Base-by-base conservation (phyloP, 2,113 vertebrate species). In the Elachura formosa region DNA sequence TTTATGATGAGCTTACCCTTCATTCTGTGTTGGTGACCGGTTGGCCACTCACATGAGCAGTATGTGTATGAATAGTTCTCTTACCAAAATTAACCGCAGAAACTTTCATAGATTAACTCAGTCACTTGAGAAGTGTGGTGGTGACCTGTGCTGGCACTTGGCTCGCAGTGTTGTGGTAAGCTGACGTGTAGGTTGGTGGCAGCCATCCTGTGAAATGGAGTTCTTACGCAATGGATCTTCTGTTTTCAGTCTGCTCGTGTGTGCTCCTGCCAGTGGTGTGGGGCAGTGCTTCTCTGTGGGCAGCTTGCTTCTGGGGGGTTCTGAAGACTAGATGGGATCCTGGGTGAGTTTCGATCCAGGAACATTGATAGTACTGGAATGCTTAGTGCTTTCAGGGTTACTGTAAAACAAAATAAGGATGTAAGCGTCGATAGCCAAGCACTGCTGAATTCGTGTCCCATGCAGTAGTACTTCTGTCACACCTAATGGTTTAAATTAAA, bases 1-100 rank as follows among this genome's bases (percentile, higher is more conserved):
- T 90, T 81, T 56, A 11, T 58, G 12, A 14, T 33, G 36, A 83
- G 74, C 40, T 86, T 52, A 22, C 29, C 58, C 34, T 85, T 89
- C 43, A 1, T 68, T 79, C 49, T 51, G 5, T 40, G 16, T 23
- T 55, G 2, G 5, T 58, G 45, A 76, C 49, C 81, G 43, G 51
- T 9, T 76, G 63, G 58, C 83, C 2, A 6, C 81, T 89, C 52
- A 40, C 18, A 8, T 13, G 29, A 83, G 67, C 4, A 1, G 4
- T 41, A 6, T 19, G 33, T 23, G 41, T 61, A 15, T 38, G 55
- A 46, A 4, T 33, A 83, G n/a, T 63, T 66, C 78, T 40, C 38
- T 40, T 74, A 40, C 75, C 94, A 88, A 94, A 96, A 85, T 90
- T 90, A 96, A 80, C 87, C 33, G 61, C 79, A 90, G 75, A 63